Percentiles rank a stretch among this genome's conserved stretches.
Conservation (phyloP, 35 echinoderm and acorn worm genomes). For the Heliocidaris erythrogramma region DNA sequence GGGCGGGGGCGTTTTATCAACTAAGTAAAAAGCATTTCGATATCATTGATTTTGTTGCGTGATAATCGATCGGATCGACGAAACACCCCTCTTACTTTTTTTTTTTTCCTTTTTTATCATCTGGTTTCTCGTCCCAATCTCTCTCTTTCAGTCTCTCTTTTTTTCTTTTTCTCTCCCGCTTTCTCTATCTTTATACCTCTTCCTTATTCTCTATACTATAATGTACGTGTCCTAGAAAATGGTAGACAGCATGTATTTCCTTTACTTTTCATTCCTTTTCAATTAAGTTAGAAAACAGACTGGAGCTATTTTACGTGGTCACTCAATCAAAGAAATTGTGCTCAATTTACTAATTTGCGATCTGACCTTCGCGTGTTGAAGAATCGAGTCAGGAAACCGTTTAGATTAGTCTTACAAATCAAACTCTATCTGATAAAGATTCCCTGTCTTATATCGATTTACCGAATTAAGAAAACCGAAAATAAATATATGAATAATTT, state of each 20-base stretch:
- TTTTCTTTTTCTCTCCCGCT: background rate
- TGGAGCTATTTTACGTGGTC: conserved; percentile 26
- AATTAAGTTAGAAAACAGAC: conserved; percentile 24
- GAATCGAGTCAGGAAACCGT: background rate
- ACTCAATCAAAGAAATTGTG: conserved; percentile 24
- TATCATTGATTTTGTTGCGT: too few relatives aligned
- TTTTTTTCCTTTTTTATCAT: too few relatives aligned
- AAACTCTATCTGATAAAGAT: background rate
- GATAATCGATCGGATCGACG: too few relatives aligned
- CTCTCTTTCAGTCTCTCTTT: too few relatives aligned
- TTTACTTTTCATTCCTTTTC: conserved; percentile 20
- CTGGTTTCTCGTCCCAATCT: too few relatives aligned
- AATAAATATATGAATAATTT: too few relatives aligned
- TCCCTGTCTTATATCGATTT: background rate
- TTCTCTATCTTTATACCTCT: background rate
- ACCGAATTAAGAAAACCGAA: too few relatives aligned
- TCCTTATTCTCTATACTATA: background rate
- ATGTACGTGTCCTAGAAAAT: background rate
- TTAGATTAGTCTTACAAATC: background rate
- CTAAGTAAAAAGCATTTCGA: too few relatives aligned
- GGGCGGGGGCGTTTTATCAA: too few relatives aligned
- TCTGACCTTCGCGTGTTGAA: conserved; percentile 26
- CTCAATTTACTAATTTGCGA: conserved; percentile 41
- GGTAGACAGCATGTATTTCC: background rate
- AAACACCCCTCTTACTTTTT: too few relatives aligned